A percentile compares a stretch with the other conserved stretches of the same genome.
These are phyloP conservation scores for Pangasius djambal DNA, from an alignment of 2,797 vertebrate genomes.

Conservation along the genomic window DNA sequence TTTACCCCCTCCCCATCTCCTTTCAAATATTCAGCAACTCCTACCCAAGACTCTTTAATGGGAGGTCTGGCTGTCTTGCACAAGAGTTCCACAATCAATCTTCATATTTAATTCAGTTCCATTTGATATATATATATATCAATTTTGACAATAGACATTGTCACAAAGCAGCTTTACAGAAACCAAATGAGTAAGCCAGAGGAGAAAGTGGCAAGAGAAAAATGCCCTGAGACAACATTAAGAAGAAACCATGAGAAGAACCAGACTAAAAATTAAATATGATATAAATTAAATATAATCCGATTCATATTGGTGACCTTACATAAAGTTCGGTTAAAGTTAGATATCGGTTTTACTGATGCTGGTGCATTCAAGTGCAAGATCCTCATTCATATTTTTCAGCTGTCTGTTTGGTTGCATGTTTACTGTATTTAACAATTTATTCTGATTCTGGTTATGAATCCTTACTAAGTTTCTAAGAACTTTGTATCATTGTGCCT, in stretches of 20 bases:
- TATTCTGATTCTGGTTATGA: background rate
- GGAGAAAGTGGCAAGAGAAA: background rate
- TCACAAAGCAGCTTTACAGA: background rate
- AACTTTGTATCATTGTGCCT: background rate
- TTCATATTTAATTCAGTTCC: background rate
- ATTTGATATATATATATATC: background rate
- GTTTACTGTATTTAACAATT: background rate
- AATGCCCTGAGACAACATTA: background rate
- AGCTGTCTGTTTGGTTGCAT: background rate
- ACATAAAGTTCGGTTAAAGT: background rate
- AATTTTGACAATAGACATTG: background rate
- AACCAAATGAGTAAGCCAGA: background rate
- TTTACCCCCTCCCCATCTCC: background rate
- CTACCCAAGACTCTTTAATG: background rate
- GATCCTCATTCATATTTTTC: background rate
- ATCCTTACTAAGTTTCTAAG: background rate
- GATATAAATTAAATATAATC: background rate
- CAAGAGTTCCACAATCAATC: background rate
- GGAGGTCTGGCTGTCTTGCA: background rate
- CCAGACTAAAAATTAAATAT: background rate
- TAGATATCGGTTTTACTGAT: background rate
- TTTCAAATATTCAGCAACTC: slow-evolving; percentile 14
- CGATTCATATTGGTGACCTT: background rate
- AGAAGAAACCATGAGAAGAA: background rate
- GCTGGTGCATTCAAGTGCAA: background rate